Evolutionary conservation across 2,113 vertebrate species (phyloP).

Genomic region (Datnioides undecimradiatus): DNA sequence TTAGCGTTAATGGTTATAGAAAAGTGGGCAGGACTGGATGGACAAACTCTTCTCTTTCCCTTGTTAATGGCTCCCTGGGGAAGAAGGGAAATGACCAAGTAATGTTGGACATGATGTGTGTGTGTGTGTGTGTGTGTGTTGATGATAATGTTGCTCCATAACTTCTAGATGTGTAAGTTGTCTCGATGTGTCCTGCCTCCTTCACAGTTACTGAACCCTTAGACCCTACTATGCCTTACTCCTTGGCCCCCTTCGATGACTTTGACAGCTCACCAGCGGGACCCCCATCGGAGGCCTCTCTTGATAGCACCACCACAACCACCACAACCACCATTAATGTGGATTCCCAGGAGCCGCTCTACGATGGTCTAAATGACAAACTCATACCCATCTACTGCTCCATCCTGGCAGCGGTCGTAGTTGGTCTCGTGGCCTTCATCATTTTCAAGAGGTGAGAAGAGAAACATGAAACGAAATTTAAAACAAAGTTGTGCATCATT

Average conservation of each 20-base stretch:
- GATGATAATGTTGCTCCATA: background rate
- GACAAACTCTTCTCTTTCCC: conserved; percentile 60
- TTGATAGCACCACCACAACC: conserved; percentile 77
- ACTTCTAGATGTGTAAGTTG: background rate
- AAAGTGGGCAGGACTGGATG: conserved; percentile 61
- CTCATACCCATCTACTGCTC: conserved; percentile 98
- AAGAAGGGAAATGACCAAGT: conserved; percentile 44
- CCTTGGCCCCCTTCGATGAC: background rate
- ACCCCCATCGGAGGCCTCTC: conserved; percentile 35
- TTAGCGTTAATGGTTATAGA: conserved; percentile 61
- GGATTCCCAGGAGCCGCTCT: conserved; percentile 83
- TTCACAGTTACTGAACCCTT: conserved; percentile 44
- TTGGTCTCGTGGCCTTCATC: conserved; percentile 94
- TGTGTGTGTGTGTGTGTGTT: conserved; percentile 30
- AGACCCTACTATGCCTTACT: background rate
- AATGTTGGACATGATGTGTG: conserved; percentile 46
- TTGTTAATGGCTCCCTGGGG: conserved; percentile 62
- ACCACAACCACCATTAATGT: conserved; percentile 67
- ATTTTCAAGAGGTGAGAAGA: conserved; percentile 93
- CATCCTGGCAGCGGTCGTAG: conserved; percentile 94
- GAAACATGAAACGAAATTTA: background rate
- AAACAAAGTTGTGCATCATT: too few species aligned
- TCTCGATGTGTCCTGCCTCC: too few species aligned
- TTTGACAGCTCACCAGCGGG: background rate
- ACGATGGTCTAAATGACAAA: conserved; percentile 86